phyloP scores from a whole-genome alignment of 2,113 vertebrate species.

The Oxygymnocypris stewartii region DNA sequence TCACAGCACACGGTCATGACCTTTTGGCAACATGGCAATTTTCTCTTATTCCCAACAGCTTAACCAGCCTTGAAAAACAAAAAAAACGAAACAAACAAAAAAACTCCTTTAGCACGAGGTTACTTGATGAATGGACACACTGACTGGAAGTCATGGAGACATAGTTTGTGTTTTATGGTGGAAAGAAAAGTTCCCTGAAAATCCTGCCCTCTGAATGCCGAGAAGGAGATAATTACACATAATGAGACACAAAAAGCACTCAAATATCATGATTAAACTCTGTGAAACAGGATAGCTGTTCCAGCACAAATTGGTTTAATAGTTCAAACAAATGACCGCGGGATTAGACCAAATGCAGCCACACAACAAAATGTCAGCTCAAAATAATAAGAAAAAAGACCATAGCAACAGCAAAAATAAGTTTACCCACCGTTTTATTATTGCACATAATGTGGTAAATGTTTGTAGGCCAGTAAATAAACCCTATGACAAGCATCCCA shows the following conservation, averaged over 20 bases:
- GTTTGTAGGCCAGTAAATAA: conserved; percentile 3
- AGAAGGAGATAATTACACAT: conserved; percentile 37
- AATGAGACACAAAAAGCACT: conserved; percentile 45
- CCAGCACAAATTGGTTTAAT: conserved; percentile 44
- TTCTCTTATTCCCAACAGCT: conserved; percentile 2
- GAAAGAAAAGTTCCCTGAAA: conserved; percentile 30
- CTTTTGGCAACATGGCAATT: conserved; percentile 1
- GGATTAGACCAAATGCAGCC: conserved; percentile 32
- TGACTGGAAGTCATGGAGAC: background rate
- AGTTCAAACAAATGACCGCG: conserved; percentile 27
- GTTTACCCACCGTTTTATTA: background rate
- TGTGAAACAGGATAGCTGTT: conserved; percentile 33
- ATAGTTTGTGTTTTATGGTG: conserved; percentile 8
- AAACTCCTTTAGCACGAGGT: background rate
- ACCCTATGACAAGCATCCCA: background rate
- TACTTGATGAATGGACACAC: conserved; percentile 15
- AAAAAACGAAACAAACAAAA: too few relatives aligned
- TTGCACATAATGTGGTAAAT: background rate
- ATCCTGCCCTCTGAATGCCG: background rate
- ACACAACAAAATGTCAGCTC: conserved; percentile 35
- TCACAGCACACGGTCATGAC: background rate
- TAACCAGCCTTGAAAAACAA: background rate
- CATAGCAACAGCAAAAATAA: conserved; percentile 43
- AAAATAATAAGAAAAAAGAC: conserved; percentile 43
- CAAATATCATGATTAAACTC: conserved; percentile 40